Base-by-base conservation (phyloP, 1,140 invertebrate species). In the Andrena cerasifolii region DNA sequence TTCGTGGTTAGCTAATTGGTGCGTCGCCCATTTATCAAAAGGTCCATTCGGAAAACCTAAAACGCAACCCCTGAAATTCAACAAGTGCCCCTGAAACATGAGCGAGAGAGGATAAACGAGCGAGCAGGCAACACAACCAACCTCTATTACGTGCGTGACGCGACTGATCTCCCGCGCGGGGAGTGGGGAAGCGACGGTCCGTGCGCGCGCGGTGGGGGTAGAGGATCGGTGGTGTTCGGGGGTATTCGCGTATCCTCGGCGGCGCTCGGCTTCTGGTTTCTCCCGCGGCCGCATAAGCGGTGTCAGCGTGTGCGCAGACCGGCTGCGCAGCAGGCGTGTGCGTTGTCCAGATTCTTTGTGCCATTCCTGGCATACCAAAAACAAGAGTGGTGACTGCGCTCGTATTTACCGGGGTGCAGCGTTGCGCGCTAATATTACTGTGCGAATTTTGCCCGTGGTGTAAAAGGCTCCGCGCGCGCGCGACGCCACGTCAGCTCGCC, bases 321-420 rank as follows among this genome's bases (percentile, higher is more conserved):
- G 93, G 94, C 93, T 96, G 96, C 96, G 96, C 96, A 95, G 93
- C 95, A 94, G 94, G 93, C 94, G 94, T 94, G 94, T 96, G 96
- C 96, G 96, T 97, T 96, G 96, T 97, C 96, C 94, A 95, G 96
- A 97, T 97, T 97, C 96, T 97, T 97, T 97, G 96, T 97, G 96
- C 95, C 96, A 97, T 97, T 97, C 96, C 95, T 96, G 94, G 95
- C 96, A 97, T 97, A 96, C 96, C 96, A 96, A 96, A 95, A 96
- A 95, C 95, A 95, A 84, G 95, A 93, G 95, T 91, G 94, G 95
- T 92, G 94, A 95, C 95, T 95, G 94, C 94, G 87, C 86, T 95
- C 94, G 94, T 94, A 95, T 95, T 96, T 95, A 95, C 94, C 93
- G 93, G 94, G 87, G 88, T 88, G 89, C 84, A 89, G 88, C 87